Evolutionary conservation across 2,888 invertebrate genomes (phyloP).

Genomic region (Agonopterix alstromeriana): DNA sequence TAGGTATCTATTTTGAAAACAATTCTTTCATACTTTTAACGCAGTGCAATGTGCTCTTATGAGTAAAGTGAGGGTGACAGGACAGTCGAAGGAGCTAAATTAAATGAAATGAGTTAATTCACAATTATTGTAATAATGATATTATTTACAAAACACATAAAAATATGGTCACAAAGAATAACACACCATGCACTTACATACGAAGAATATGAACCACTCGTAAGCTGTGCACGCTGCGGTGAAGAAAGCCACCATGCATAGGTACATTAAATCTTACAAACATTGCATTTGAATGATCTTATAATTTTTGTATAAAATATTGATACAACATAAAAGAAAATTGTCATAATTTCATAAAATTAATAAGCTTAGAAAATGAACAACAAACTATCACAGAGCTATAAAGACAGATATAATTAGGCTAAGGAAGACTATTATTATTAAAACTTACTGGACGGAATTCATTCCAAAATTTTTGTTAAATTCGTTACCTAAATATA

Average conservation of each 20-base stretch:
- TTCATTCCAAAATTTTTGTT: not conserved
- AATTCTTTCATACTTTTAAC: conserved; percentile 1
- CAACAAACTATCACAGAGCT: conserved; percentile 14
- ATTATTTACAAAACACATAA: conserved; percentile 69
- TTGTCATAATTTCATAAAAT: conserved; percentile 2
- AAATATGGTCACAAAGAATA: conserved; percentile 49
- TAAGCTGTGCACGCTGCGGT: conserved; percentile 67
- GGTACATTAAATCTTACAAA: conserved; percentile 14
- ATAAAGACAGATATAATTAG: conserved; percentile 3
- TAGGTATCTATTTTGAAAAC: not conserved
- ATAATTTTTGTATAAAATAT: not conserved
- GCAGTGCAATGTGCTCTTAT: conserved; percentile 23
- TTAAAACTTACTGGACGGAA: conserved; percentile 8
- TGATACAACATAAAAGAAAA: conserved; percentile 2
- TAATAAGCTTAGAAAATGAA: conserved; percentile 3
- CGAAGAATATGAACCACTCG: conserved; percentile 51
- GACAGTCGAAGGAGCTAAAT: conserved; percentile 59
- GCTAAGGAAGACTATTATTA: conserved; percentile 13
- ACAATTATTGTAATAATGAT: conserved; percentile 65
- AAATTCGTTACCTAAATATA: not conserved
- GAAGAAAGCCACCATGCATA: conserved; percentile 58
- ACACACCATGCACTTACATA: conserved; percentile 76
- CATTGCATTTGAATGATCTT: not conserved
- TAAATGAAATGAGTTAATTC: conserved; percentile 71
- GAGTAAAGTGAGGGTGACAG: conserved; percentile 51